Conservation (phyloP, 2,888 invertebrate species). For the Hydropsyche betteni region DNA sequence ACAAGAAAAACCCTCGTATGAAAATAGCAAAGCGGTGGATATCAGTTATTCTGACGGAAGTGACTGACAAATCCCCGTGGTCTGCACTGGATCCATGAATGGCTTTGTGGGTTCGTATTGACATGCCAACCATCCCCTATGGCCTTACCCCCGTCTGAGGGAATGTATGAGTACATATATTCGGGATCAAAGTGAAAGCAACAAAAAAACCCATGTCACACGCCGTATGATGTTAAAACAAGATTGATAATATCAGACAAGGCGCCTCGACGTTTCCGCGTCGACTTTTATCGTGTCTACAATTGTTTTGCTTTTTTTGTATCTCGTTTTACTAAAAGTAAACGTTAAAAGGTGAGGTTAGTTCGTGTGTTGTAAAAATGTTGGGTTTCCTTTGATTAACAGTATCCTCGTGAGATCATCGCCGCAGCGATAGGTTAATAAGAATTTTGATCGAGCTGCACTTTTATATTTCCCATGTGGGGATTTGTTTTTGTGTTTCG, state of each 20-base stretch:
- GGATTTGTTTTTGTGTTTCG: conserved; percentile 40
- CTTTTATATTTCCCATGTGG: conserved; percentile 50
- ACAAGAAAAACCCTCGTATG: background rate
- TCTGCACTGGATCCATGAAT: conserved; percentile 39
- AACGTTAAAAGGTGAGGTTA: no score
- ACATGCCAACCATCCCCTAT: conserved; percentile 42
- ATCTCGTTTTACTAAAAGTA: no score
- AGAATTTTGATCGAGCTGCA: conserved; percentile 49
- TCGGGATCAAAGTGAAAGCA: conserved; percentile 19
- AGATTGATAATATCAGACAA: conserved; percentile 30
- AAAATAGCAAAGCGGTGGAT: conserved; percentile 31
- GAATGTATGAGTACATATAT: background rate
- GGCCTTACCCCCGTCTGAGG: background rate
- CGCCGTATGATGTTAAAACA: background rate
- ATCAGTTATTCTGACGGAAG: conserved; percentile 45
- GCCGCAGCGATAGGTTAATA: conserved; percentile 46
- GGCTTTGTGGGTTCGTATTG: conserved; percentile 47
- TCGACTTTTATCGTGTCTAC: background rate
- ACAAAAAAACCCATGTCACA: conserved; percentile 5
- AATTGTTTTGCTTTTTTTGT: no score
- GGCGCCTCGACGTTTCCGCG: background rate
- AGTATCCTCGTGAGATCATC: no score
- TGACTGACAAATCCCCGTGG: conserved; percentile 48
- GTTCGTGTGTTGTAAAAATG: no score
- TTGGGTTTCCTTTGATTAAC: no score